Base-by-base conservation (phyloP, 2,888 invertebrate genomes). In the Epinotia nisella region DNA sequence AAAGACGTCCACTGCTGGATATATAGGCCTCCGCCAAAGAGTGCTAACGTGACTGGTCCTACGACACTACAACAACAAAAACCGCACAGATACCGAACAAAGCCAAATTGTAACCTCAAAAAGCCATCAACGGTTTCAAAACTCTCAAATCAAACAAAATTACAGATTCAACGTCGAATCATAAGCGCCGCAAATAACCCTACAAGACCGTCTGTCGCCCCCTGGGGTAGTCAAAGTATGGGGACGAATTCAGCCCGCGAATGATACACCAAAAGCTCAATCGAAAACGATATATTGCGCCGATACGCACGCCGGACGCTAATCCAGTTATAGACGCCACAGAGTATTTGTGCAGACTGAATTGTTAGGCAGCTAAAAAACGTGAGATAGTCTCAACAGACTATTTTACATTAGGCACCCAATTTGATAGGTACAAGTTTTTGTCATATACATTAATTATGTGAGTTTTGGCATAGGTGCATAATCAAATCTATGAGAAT, bases 181-280 rank as follows among this genome's bases (percentile, higher is more conserved):
- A 65, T 70, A 61, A 72, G 74, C 75, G 77, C 75, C 62, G 70
- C 75, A 75, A 76, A 77, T 75, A 75, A 75, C 77, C 72, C 75
- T 74, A 78, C 76, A 79, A 74, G 77, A 75, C 59, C 77, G 81
- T 82, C 73, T 80, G 80, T 82, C 82, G 82, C 83, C 85, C 87
- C 78, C 73, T 71, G 70, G 77, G 83, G 83, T 82, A 75, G 79
- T 74, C 75, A 74, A 75, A 75, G 78, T 78, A 76, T 76, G 78
- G 78, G 78, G 77, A 81, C 80, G 81, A 83, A 87, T 86, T 88
- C 83, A 88, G 87, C 84, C 83, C 85, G 84, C 85, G 87, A 88
- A 91, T 88, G 91, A 91, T 92, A 90, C 89, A 89, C 88, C 88
- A 89, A 91, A 91, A 90, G 90, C 91, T 91, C 91, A 91, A 90